Conservation (phyloP, 2,888 invertebrate genomes). For the Lasioglossum villosulum region DNA sequence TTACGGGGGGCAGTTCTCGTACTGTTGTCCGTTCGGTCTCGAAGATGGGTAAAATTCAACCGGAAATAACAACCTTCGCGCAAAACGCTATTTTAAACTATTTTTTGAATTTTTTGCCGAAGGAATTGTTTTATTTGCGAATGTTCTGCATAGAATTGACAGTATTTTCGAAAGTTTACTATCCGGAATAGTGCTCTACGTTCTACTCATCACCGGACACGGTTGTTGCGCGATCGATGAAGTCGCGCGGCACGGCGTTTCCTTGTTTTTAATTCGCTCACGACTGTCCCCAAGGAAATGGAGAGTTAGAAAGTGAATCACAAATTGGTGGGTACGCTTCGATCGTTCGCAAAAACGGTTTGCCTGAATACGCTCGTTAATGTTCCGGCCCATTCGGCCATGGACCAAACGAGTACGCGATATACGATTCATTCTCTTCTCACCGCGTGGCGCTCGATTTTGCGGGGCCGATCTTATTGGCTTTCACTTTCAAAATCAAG, state of each 20-base stretch:
- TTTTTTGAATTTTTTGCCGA: background rate
- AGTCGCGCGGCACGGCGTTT: background rate
- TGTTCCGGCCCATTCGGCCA: conserved; percentile 6
- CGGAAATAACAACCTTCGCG: too few species aligned
- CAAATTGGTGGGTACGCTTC: background rate
- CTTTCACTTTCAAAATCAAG: conserved; percentile 62
- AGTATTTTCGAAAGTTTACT: background rate
- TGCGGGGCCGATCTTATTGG: conserved; percentile 18
- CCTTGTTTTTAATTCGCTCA: background rate
- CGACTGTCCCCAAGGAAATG: background rate
- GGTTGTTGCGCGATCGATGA: background rate
- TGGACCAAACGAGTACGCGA: background rate
- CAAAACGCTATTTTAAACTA: background rate
- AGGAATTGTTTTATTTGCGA: background rate
- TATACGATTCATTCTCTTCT: background rate
- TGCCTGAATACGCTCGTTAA: conserved; percentile 27
- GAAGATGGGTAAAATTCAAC: background rate
- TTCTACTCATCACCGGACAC: background rate
- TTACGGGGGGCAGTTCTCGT: background rate
- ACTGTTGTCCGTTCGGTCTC: background rate
- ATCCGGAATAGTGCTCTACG: background rate
- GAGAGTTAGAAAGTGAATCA: background rate
- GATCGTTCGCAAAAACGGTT: background rate
- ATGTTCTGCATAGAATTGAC: background rate
- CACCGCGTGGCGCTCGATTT: conserved; percentile 2